Evolutionary conservation across 2,797 vertebrate species (phyloP).

Genomic region (Cuculus canorus): DNA sequence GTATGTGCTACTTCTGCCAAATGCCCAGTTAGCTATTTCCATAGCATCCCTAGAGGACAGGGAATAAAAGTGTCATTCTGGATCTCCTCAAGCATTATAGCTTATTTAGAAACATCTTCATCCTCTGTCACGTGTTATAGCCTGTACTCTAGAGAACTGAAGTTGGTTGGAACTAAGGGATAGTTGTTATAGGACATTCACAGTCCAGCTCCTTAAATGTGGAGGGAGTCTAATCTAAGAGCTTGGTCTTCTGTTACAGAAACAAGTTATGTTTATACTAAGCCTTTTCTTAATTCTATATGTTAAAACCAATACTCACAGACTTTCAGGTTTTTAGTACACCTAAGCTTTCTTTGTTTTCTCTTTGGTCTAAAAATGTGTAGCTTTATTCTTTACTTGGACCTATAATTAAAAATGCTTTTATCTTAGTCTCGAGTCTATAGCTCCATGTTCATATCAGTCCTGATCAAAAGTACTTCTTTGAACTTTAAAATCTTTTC

Average conservation of each 20-base stretch:
- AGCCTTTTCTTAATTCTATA: background rate
- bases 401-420: background rate
- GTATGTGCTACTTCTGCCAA: background rate
- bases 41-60: background rate
- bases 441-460: background rate
- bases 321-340: background rate
- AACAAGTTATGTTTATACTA: background rate
- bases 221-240: background rate
- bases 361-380: background rate
- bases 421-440: background rate
- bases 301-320: slow-evolving; percentile 18
- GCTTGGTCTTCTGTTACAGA: background rate
- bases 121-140: background rate
- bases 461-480: background rate
- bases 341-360: background rate
- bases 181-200: background rate
- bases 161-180: background rate
- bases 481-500: background rate
- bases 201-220: background rate
- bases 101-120: slow-evolving; percentile 1
- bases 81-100: background rate
- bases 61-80: background rate
- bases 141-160: background rate
- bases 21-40: background rate
- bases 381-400: background rate